Evolutionary conservation across 2,113 vertebrate genomes (phyloP), one percentile per base, ranked within the genome.

Genomic region (Cyprinus carpio): DNA sequence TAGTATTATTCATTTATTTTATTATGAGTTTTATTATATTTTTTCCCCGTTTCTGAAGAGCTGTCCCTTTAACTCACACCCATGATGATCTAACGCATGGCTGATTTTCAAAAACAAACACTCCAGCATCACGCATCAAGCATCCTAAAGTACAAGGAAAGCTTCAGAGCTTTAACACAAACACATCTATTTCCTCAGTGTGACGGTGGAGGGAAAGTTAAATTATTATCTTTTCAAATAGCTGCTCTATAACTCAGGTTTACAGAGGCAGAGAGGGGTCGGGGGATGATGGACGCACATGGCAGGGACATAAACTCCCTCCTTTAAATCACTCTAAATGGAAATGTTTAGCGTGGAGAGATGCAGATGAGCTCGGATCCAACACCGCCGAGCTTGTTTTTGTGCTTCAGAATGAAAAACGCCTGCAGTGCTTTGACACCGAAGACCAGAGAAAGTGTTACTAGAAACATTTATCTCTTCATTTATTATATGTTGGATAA

Each of bases 321-420:
- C 90, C 91, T 92, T 94, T 94, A 94, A 94, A 95, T 94, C 93
- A 93, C 92, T 94, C 94, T 94, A 94, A 95, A 95, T 94, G 93
- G 93, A 94, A 94, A 94, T 94, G 93, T 94, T 95, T 95, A 93
- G 93, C 90, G 88, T 64, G 80, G 77, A 85, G 91, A 91, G 92
- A 94, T 95, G 94, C 92, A 94, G 93, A 94, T 92, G 91, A 88
- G 71, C 87, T 92, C 71, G 85, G 88, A 92, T 92, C 85, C 90
- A 90, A 88, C 86, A 89, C 89, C 87, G 90, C 88, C 87, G 89
- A 92, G 91, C 92, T 90, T 87, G 91, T 93, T 91, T 91, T 60
- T 60, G 23, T 51, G 74, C 49, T 62, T 72, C 27, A 4, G 37
- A 37, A 64, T 81, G 67, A 25, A 31, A 34, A 79, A 5, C 25